A percentile compares a stretch with the other conserved stretches of the same genome.
Conservation (phyloP, 2,888 invertebrate species). For the Callyntrura guangdongensis region DNA sequence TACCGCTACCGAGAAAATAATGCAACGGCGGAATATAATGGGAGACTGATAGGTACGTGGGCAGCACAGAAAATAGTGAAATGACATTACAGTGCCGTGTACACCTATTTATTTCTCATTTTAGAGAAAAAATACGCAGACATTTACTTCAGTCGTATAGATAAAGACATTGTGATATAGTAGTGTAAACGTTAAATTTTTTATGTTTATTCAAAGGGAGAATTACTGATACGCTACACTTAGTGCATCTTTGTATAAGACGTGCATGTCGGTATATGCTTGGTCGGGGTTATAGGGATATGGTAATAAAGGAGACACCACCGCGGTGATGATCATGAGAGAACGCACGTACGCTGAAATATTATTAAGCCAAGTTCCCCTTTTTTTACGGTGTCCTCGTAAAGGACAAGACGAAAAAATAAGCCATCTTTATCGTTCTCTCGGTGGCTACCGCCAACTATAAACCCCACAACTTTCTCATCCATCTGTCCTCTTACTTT, state of each 20-base stretch:
- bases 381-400: constrained; percentile 56
- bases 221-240: neutral
- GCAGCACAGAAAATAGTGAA: constrained; percentile 25
- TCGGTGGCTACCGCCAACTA: constrained; percentile 57
- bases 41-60: constrained; percentile 44
- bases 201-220: constrained; percentile 34
- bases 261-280: neutral
- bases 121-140: constrained; percentile 22
- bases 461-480: constrained; percentile 62
- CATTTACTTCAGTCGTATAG: neutral
- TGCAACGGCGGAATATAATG: constrained; percentile 28
- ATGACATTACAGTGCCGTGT: constrained; percentile 10
- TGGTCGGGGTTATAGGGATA: neutral
- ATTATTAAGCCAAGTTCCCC: constrained; percentile 66
- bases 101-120: constrained; percentile 50
- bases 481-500: constrained; percentile 69
- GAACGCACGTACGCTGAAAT: constrained; percentile 53
- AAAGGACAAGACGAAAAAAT: constrained; percentile 65
- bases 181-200: constrained; percentile 15
- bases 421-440: constrained; percentile 71
- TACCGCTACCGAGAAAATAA: constrained; percentile 4
- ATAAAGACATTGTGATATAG: constrained; percentile 8
- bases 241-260: neutral
- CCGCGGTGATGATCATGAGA: constrained; percentile 36
- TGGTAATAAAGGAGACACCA: constrained; percentile 25